phyloP scores from a whole-genome alignment of 2,113 vertebrate species.

The Cyprinodon tularosa region DNA sequence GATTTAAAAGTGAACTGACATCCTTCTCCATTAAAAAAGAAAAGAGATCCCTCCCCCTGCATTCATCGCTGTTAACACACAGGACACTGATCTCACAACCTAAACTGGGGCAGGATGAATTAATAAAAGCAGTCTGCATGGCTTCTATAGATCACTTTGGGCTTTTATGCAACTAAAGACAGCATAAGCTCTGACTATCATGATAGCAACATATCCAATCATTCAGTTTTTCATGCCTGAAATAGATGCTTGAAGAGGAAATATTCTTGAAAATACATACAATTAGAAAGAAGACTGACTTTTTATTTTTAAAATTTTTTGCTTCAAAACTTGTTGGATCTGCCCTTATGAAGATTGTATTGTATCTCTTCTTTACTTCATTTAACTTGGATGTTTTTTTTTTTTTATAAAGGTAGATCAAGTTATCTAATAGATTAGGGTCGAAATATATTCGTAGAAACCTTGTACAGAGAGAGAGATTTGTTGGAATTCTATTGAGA shows the following conservation, averaged over 20 bases:
- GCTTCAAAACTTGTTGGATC: neutral
- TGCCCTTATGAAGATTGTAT: neutral
- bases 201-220: conserved; percentile 34
- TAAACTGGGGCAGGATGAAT: conserved; percentile 79
- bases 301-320: neutral
- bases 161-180: conserved; percentile 49
- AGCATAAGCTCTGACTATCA: conserved; percentile 5
- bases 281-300: neutral
- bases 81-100: conserved; percentile 67
- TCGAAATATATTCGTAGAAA: no score
- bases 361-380: neutral
- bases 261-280: neutral
- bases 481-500: no score
- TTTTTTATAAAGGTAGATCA: neutral
- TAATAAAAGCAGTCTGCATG: conserved; percentile 75
- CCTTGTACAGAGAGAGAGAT: no score
- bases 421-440: neutral
- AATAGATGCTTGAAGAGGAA: conserved; percentile 14
- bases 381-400: neutral
- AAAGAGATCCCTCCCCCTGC: conserved; percentile 28
- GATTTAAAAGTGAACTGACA: conserved; percentile 14
- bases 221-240: conserved; percentile 31
- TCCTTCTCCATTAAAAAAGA: conserved; percentile 31
- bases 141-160: conserved; percentile 69
- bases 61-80: conserved; percentile 45